Evolutionary conservation across 2,113 vertebrate genomes (phyloP).

Genomic region (Craseonycteris thonglongyai): DNA sequence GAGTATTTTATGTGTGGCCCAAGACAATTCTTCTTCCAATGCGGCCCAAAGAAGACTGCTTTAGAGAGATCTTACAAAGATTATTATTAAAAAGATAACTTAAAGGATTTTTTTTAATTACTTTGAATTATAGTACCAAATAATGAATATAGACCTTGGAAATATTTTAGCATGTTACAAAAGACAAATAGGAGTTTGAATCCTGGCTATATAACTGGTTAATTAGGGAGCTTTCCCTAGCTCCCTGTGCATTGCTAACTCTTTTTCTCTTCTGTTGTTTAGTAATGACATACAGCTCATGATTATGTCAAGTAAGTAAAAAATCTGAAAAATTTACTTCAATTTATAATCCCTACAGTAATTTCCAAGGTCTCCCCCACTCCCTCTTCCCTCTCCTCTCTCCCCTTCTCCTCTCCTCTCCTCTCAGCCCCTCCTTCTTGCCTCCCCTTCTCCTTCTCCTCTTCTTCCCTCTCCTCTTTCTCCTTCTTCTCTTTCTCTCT

Average conservation of each 20-base stretch:
- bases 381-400: not conserved
- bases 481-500: not conserved
- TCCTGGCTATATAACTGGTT: not conserved
- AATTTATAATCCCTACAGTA: not conserved
- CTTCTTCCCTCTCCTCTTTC: not conserved
- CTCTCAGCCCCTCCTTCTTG: too few relatives aligned
- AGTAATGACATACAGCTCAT: not conserved
- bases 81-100: not conserved
- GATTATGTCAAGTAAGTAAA: not conserved
- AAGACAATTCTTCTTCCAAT: too few relatives aligned
- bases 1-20: too few relatives aligned
- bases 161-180: not conserved
- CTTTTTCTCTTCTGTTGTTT: not conserved
- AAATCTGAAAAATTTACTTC: not conserved
- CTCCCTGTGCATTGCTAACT: not conserved
- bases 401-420: not conserved
- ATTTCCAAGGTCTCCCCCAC: not conserved
- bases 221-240: not conserved
- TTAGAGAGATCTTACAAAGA: not conserved
- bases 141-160: not conserved
- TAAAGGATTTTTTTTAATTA: not conserved
- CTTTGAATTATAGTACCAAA: not conserved
- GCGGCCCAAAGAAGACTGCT: too few relatives aligned
- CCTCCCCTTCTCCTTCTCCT: not conserved
- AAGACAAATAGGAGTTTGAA: not conserved